Conservation (phyloP, 2,113 vertebrate genomes). For the Siphamia tubifer region DNA sequence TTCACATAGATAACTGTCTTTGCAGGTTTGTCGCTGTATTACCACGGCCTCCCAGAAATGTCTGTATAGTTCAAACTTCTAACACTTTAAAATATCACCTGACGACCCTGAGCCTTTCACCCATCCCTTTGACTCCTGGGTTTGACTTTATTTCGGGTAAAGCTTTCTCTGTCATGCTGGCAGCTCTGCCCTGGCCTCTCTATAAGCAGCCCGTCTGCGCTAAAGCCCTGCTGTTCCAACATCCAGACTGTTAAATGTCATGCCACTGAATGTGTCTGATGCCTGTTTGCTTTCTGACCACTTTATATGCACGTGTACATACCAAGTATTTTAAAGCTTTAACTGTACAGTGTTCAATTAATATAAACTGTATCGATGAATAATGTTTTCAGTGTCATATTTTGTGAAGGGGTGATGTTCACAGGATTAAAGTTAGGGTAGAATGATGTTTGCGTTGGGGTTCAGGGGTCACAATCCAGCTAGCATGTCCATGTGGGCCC, state of each 20-base stretch:
- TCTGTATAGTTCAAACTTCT: slow-evolving; percentile 1
- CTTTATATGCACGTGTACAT: slow-evolving; percentile 61
- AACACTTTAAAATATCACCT: neutral
- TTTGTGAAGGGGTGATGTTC: slow-evolving; percentile 10
- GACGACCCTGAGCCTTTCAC: neutral
- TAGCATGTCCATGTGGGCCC: too few species aligned
- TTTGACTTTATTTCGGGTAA: neutral
- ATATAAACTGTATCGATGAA: slow-evolving; percentile 53
- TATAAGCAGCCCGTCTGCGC: neutral
- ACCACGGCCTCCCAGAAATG: neutral
- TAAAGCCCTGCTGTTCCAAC: neutral
- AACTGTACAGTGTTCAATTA: slow-evolving; percentile 56
- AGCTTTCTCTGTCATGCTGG: neutral
- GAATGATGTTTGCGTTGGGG: too few species aligned
- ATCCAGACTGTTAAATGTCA: slow-evolving; percentile 49
- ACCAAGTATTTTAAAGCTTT: slow-evolving; percentile 50
- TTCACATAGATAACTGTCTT: neutral
- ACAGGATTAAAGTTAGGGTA: too few species aligned
- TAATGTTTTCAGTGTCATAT: slow-evolving; percentile 22
- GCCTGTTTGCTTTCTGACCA: slow-evolving; percentile 49
- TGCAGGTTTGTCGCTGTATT: neutral
- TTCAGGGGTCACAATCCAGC: too few species aligned
- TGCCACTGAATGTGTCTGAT: slow-evolving; percentile 27
- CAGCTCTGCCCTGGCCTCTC: neutral
- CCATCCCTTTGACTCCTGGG: neutral